A percentile compares a stretch with the other conserved stretches of the same genome.
Conservation (phyloP, 2,113 vertebrate species). For the Ceuthmochares aereus region DNA sequence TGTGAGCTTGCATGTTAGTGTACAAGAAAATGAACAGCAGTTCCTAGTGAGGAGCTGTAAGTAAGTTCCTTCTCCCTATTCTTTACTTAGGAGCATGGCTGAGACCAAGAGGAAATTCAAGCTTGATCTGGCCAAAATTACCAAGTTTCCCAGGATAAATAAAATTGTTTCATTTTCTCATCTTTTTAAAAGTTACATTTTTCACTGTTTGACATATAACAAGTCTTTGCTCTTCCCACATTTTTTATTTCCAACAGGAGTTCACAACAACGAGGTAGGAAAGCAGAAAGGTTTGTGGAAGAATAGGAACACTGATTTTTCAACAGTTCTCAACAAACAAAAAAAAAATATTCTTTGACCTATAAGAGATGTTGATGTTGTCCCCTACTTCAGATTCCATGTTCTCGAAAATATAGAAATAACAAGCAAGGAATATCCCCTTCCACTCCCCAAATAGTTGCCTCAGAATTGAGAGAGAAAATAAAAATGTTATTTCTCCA, state of each 20-base stretch:
- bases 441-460: background rate
- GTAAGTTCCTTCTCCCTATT: background rate
- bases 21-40: background rate
- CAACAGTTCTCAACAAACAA: background rate
- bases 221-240: background rate
- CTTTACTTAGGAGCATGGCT: background rate
- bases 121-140: background rate
- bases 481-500: slow-evolving; percentile 32
- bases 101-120: background rate
- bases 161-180: background rate
- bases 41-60: background rate
- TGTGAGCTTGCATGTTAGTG: background rate
- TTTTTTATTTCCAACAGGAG: background rate
- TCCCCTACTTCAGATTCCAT: background rate
- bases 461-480: slow-evolving; percentile 11
- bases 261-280: background rate
- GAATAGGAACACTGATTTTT: background rate
- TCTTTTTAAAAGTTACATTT: background rate
- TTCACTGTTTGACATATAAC: background rate
- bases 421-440: background rate
- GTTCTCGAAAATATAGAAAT: background rate
- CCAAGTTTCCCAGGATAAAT: background rate
- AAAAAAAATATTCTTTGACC: background rate
- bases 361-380: background rate
- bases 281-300: background rate